Percentiles rank a stretch among this genome's conserved stretches.
phyloP scores from a whole-genome alignment of 35 echinoderm and acorn worm genomes.

The Amphiura filiformis region DNA sequence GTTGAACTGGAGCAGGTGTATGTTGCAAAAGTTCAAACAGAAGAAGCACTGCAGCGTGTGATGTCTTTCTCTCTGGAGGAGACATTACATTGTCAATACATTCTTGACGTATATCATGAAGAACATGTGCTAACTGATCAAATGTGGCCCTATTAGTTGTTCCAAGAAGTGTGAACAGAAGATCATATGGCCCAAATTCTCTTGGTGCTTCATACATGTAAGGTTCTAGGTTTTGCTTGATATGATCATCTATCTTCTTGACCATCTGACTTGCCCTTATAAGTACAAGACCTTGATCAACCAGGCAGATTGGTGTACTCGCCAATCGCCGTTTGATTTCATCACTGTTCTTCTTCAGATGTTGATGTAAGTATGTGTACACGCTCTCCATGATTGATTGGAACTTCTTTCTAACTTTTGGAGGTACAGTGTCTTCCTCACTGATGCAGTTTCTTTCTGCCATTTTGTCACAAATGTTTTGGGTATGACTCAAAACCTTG shows the following conservation, averaged over 20 bases:
- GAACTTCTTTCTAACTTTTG: not conserved
- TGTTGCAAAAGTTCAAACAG: not conserved
- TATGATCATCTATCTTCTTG: not conserved
- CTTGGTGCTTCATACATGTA: constrained; percentile 20
- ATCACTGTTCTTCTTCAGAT: not conserved
- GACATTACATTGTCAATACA: not conserved
- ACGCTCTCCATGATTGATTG: not conserved
- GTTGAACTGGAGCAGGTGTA: not conserved
- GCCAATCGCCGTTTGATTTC: constrained; percentile 1
- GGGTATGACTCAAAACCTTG: not conserved
- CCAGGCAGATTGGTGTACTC: not conserved
- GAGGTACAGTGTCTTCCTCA: constrained; percentile 4
- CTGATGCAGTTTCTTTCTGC: constrained; percentile 3
- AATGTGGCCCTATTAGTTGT: not conserved
- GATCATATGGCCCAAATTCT: constrained; percentile 6
- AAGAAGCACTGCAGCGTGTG: not conserved
- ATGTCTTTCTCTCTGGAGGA: not conserved
- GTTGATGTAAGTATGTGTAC: not conserved
- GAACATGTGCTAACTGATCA: constrained; percentile 13
- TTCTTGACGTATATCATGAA: not conserved
- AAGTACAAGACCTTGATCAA: constrained; percentile 1
- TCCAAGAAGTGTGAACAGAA: not conserved
- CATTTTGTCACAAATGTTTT: not conserved
- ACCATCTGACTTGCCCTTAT: constrained; percentile 9
- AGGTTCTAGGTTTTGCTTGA: not conserved